Base-by-base conservation (phyloP, 2,888 invertebrate species). In the Spodoptera littoralis region DNA sequence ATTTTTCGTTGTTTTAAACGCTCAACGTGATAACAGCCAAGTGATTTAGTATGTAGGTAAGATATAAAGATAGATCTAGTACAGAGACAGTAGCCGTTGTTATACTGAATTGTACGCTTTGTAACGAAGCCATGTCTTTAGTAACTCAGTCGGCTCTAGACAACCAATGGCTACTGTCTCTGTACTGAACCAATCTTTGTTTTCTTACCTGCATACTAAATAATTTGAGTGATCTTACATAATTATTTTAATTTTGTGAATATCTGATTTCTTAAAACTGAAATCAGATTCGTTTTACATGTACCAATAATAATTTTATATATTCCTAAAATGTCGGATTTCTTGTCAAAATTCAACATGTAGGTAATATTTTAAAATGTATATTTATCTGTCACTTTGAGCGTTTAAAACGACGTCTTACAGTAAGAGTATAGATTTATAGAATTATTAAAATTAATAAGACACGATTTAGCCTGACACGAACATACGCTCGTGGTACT, bases 401-500 rank as follows among this genome's bases (percentile, higher is more conserved):
- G 52, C 53, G 63, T 48, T 80, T 24, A 52, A 24, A 65, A 45
- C 63, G 18, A 60, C 66, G 53, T 18, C 54, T 54, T 66, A 62
- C 41, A 60, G 6, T 62, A 64, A 64, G 60, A 56, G 45, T 60
- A 70, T 60, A 61, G 65, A 71, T 64, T 80, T 36, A 36, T 9
- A 71, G 65, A 73, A 67, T 60, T 56, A 76, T 75, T 80, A 77
- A 82, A 65, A 78, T 84, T 88, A 87, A 85, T 88, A 89, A 89
- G 89, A 88, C 89, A 89, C 89, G 73, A 76, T 78, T 87, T 84
- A 85, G 86, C 88, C 87, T 77, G 76, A 66, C 70, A 70, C 77
- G 71, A 77, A 76, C 71, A 59, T 41, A 42, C 42, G 76, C 56
- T 60, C 70, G 70, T 70, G 60, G 74, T 68, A 43, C 1, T 30